Evolutionary conservation across 2,113 vertebrate genomes (phyloP).

Genomic region (Macrotis lagotis): DNA sequence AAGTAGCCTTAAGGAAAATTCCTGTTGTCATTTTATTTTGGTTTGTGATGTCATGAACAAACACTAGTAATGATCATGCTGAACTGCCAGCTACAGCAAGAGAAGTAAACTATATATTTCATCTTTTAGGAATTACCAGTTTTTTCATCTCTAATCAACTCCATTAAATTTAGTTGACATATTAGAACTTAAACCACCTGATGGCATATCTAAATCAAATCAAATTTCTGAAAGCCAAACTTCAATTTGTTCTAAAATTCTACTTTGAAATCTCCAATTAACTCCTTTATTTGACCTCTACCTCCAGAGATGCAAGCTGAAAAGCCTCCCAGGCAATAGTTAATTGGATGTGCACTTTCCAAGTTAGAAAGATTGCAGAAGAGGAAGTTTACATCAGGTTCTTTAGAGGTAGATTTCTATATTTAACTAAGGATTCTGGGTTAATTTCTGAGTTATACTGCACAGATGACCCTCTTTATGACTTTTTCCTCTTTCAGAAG

Average conservation of each 20-base stretch:
- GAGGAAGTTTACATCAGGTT: constrained; percentile 54
- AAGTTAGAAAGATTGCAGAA: constrained; percentile 49
- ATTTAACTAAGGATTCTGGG: constrained; percentile 33
- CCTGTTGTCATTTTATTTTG: background rate
- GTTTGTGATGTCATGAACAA: background rate
- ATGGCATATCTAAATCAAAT: constrained; percentile 45
- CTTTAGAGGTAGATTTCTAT: constrained; percentile 34
- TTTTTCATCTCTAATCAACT: constrained; percentile 54
- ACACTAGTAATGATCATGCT: background rate
- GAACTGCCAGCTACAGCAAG: background rate
- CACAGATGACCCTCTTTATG: constrained; percentile 43
- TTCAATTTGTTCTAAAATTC: constrained; percentile 69
- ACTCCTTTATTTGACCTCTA: constrained; percentile 71
- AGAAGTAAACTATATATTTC: constrained; percentile 29
- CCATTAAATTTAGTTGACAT: background rate
- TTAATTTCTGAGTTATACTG: constrained; percentile 37
- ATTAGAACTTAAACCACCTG: constrained; percentile 28
- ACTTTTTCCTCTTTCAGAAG: background rate
- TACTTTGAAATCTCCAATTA: constrained; percentile 73
- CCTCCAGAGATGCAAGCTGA: constrained; percentile 48
- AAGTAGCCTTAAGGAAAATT: constrained; percentile 1
- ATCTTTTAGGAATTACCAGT: background rate
- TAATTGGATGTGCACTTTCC: constrained; percentile 66
- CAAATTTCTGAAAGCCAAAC: constrained; percentile 57
- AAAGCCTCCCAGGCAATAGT: constrained; percentile 70